Conservation (phyloP, 64 coral and sea anemone species). For the Astreopora myriophthalma region DNA sequence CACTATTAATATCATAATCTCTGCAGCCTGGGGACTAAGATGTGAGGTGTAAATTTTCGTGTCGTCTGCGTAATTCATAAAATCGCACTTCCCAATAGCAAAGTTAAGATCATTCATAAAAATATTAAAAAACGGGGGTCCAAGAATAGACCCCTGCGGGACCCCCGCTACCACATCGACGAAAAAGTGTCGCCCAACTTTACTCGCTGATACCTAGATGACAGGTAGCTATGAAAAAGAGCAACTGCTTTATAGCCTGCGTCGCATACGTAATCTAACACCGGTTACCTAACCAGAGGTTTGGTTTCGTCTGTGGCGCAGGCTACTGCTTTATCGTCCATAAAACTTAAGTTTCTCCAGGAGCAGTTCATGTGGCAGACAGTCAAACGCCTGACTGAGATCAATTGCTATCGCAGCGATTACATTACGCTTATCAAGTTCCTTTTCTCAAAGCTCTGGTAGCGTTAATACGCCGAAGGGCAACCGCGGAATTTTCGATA, state of each 20-base stretch:
- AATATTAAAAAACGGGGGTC: not conserved
- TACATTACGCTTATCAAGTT: too few relatives aligned
- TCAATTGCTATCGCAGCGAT: too few relatives aligned
- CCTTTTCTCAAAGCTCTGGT: too few relatives aligned
- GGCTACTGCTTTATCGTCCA: not conserved
- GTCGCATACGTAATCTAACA: too few relatives aligned
- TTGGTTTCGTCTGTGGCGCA: too few relatives aligned
- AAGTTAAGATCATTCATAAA: conserved; percentile 1
- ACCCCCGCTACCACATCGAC: not conserved
- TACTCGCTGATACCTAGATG: not conserved
- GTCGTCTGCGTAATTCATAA: not conserved
- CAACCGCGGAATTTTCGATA: not conserved
- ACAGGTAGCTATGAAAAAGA: not conserved
- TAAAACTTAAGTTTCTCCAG: too few relatives aligned
- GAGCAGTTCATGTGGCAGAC: too few relatives aligned
- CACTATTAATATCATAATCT: not conserved
- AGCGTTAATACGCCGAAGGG: too few relatives aligned
- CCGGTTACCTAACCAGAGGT: too few relatives aligned
- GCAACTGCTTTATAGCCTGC: too few relatives aligned
- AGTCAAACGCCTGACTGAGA: too few relatives aligned
- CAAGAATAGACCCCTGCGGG: not conserved
- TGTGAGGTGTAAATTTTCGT: not conserved
- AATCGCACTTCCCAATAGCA: not conserved
- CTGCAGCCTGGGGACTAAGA: not conserved
- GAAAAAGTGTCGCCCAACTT: not conserved